Evolutionary conservation across 2,113 vertebrate genomes (phyloP).

Genomic region (Cygnus buccinator): DNA sequence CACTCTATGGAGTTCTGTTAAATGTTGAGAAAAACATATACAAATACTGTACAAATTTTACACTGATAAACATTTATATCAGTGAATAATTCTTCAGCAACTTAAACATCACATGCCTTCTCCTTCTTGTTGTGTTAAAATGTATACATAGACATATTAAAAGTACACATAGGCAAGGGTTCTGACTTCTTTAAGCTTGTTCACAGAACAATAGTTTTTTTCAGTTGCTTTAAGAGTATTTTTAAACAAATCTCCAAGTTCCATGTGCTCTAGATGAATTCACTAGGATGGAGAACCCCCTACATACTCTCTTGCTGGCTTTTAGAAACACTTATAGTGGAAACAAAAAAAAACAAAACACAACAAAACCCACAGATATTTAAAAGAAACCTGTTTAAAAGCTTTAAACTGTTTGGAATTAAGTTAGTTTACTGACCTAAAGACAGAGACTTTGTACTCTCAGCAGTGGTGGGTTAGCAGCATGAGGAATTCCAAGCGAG

Average conservation of each 20-base stretch:
- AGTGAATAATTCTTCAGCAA: not conserved
- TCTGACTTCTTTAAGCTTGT: not conserved
- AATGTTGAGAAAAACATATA: not conserved
- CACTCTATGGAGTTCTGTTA: not conserved
- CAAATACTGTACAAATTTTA: not conserved
- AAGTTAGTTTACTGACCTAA: not conserved
- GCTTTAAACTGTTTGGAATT: not conserved
- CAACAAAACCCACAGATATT: not conserved
- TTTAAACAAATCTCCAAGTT: not conserved
- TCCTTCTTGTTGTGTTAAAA: not conserved
- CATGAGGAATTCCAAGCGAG: not conserved
- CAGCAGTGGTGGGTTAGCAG: not conserved
- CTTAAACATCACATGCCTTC: not conserved
- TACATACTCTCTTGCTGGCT: rapidly evolving
- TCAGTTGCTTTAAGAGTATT: not conserved
- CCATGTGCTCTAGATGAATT: not conserved
- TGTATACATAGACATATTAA: not conserved
- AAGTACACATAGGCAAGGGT: not conserved
- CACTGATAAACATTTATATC: not conserved
- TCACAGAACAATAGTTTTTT: not conserved
- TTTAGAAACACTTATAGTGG: not conserved
- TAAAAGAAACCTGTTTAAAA: not conserved
- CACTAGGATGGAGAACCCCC: not conserved
- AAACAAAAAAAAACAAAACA: not conserved
- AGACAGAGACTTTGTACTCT: not conserved